A percentile compares a stretch with the other conserved stretches of the same genome.
phyloP scores from a whole-genome alignment of 1,140 invertebrate genomes.

The Aplysia californica region DNA sequence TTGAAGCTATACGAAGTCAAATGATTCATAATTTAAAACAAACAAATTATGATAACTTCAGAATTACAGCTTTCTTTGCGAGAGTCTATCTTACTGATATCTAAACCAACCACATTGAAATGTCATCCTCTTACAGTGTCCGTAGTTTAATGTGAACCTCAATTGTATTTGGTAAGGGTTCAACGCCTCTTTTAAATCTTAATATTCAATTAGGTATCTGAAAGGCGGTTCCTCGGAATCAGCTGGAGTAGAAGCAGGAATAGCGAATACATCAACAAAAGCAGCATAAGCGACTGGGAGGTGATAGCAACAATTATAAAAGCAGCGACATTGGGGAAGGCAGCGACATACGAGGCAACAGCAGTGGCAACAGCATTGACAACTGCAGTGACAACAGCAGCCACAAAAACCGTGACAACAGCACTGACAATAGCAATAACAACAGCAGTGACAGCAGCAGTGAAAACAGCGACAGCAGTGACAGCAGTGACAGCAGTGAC shows the following conservation, averaged over 20 bases:
- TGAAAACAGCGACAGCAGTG: neutral
- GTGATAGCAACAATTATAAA: neutral
- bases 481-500: slow-evolving; percentile 7
- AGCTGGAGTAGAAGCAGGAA: neutral
- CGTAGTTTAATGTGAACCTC: too few species aligned
- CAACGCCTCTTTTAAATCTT: neutral
- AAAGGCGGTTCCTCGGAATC: neutral
- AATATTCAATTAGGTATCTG: neutral
- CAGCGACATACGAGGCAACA: neutral
- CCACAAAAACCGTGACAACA: neutral
- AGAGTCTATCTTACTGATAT: too few species aligned
- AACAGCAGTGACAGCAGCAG: slow-evolving; percentile 3
- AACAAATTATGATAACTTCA: too few species aligned
- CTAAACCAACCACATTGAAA: too few species aligned
- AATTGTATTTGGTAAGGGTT: too few species aligned
- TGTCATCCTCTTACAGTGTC: too few species aligned
- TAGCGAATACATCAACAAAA: neutral
- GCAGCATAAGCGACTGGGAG: neutral
- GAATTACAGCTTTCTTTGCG: too few species aligned
- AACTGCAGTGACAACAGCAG: neutral
- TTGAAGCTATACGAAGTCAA: too few species aligned
- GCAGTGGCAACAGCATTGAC: neutral
- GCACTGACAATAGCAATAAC: too few species aligned
- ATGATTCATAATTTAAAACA: too few species aligned
- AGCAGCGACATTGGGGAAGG: neutral